These are phyloP conservation scores for Pachymerium ferrugineum DNA, from an alignment of 2,888 invertebrate genomes.

Conservation along the genomic window DNA sequence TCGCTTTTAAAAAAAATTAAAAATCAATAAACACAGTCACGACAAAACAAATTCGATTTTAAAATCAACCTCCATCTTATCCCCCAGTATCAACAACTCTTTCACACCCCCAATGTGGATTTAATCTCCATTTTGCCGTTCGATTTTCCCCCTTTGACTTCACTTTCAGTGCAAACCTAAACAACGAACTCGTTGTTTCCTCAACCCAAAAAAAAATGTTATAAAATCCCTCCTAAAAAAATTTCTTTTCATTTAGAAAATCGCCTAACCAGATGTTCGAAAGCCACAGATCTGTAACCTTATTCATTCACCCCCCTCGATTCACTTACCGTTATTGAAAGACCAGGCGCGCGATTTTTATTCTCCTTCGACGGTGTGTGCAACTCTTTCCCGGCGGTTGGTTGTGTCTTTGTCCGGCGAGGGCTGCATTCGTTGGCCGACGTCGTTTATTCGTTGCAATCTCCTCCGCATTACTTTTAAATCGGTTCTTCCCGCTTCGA, in stretches of 20 bases:
- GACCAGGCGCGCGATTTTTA: not conserved
- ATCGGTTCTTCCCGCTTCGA: not conserved
- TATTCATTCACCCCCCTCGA: not conserved
- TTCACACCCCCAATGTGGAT: not conserved
- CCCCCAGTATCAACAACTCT: too few relatives aligned
- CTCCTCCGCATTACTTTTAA: not conserved
- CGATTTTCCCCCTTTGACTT: constrained; percentile 2
- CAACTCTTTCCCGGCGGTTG: not conserved
- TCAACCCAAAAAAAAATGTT: not conserved
- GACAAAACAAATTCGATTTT: not conserved
- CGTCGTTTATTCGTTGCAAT: not conserved
- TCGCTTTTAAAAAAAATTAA: too few relatives aligned
- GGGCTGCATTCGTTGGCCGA: not conserved
- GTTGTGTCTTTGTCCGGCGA: not conserved
- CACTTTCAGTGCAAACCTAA: too few relatives aligned
- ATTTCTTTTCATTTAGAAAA: too few relatives aligned
- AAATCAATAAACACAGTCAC: too few relatives aligned
- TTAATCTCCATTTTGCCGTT: constrained; percentile 8
- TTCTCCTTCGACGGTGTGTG: not conserved
- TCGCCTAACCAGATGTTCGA: not conserved
- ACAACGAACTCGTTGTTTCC: not conserved
- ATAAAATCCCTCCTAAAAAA: too few relatives aligned
- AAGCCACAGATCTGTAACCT: not conserved
- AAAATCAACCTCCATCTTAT: not conserved
- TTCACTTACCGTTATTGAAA: not conserved